phyloP scores from a whole-genome alignment of 2,797 vertebrate genomes.

The Ctenosaura bakeri region DNA sequence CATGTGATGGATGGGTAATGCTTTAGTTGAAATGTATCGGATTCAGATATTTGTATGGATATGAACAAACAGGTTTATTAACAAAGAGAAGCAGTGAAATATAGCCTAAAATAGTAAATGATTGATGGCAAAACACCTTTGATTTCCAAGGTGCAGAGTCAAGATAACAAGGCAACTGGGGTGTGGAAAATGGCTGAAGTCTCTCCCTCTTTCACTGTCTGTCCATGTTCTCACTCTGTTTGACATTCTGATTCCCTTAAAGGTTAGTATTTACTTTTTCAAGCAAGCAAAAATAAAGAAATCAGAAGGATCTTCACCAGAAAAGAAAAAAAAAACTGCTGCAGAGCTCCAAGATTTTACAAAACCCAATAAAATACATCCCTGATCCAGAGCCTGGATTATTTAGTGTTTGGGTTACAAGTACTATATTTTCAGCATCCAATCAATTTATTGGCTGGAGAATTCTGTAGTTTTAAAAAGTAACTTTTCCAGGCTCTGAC shows the following conservation, averaged over 20 bases:
- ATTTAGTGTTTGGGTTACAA: no score
- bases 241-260: constrained; percentile 12
- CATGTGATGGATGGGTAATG: constrained; percentile 75
- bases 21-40: constrained; percentile 76
- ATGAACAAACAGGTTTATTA: constrained; percentile 80
- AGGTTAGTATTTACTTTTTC: constrained; percentile 21
- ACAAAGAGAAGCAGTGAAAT: constrained; percentile 66
- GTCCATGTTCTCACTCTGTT: constrained; percentile 60
- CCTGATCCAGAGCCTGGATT: no score
- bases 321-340: not conserved
- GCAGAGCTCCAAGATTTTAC: not conserved
- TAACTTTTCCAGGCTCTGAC: no score
- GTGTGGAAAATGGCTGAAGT: constrained; percentile 55
- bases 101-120: constrained; percentile 69
- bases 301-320: not conserved
- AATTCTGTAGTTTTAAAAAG: no score
- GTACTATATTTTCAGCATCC: no score
- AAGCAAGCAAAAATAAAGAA: constrained; percentile 44
- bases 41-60: constrained; percentile 80
- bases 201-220: constrained; percentile 52
- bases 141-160: constrained; percentile 77
- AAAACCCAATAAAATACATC: constrained; percentile 9
- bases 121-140: constrained; percentile 78
- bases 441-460: no score
- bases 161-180: constrained; percentile 74